Conservation (phyloP, 2,797 vertebrate species). For the Chloroceryle amazona region DNA sequence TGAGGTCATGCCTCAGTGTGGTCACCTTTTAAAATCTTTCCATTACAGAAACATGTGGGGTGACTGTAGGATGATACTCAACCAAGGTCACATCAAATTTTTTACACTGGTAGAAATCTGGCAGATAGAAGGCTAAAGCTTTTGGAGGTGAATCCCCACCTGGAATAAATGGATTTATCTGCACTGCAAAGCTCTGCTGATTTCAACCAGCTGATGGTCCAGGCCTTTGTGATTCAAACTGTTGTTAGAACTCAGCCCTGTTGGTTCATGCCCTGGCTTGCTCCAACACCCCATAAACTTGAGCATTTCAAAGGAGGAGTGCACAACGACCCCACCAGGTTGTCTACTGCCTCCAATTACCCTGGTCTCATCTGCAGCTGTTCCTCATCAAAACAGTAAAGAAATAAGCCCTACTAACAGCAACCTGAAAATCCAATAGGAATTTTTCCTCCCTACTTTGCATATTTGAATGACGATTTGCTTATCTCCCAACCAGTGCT, state of each 20-base stretch:
- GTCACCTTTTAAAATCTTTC: neutral
- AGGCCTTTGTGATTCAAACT: neutral
- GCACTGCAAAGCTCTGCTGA: neutral
- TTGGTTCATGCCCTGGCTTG: neutral
- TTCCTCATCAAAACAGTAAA: constrained; percentile 20
- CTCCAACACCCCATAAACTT: constrained; percentile 45
- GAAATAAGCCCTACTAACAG: neutral
- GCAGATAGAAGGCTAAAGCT: neutral
- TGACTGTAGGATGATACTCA: neutral
- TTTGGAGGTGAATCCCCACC: neutral
- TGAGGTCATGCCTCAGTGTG: neutral
- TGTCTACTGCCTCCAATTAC: constrained; percentile 29
- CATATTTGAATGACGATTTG: constrained; percentile 22
- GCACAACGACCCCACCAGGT: constrained; percentile 21
- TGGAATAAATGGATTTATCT: neutral
- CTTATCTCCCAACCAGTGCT: constrained; percentile 28
- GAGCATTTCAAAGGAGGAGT: constrained; percentile 38
- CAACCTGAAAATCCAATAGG: neutral
- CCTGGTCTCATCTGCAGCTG: constrained; percentile 1
- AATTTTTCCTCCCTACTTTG: constrained; percentile 17
- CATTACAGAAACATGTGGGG: neutral
- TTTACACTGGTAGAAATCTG: neutral
- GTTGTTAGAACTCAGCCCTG: neutral
- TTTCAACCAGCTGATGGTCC: neutral
- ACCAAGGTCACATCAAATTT: neutral